Percentiles rank a stretch among this genome's conserved stretches.
Evolutionary conservation across 2,888 invertebrate species (phyloP).

Genomic region (Tethea ocularis): DNA sequence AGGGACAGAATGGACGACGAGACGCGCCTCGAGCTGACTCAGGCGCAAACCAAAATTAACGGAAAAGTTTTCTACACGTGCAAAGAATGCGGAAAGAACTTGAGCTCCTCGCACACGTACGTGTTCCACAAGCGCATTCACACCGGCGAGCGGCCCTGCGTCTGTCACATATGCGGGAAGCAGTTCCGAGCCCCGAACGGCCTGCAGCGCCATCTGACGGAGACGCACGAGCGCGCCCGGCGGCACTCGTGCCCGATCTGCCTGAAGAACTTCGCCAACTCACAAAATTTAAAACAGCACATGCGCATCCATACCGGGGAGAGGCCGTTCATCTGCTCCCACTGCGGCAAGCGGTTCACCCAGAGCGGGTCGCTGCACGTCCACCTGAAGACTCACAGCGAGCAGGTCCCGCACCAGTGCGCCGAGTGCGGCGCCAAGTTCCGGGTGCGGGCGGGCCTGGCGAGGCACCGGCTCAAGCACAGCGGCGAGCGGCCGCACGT

Average conservation of each 20-base stretch:
- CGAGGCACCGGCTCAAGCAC: slow-evolving; percentile 84
- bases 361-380: slow-evolving; percentile 87
- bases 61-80: slow-evolving; percentile 84
- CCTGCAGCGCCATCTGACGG: slow-evolving; percentile 72
- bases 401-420: slow-evolving; percentile 83
- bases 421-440: slow-evolving; percentile 85
- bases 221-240: slow-evolving; percentile 68
- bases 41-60: slow-evolving; percentile 65
- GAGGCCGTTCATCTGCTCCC: slow-evolving; percentile 81
- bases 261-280: slow-evolving; percentile 83
- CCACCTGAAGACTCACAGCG: slow-evolving; percentile 84
- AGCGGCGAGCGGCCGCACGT: slow-evolving; percentile 85
- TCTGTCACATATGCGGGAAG: slow-evolving; percentile 82
- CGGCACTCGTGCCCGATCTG: slow-evolving; percentile 83
- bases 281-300: slow-evolving; percentile 85
- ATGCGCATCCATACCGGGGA: slow-evolving; percentile 85
- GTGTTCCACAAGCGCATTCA: slow-evolving; percentile 86
- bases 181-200: slow-evolving; percentile 81
- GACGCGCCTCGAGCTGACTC: slow-evolving; percentile 57
- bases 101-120: slow-evolving; percentile 85
- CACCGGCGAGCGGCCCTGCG: slow-evolving; percentile 85
- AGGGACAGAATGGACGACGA: slow-evolving; percentile 59
- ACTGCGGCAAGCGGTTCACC: slow-evolving; percentile 86
- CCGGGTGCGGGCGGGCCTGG: slow-evolving; percentile 81
- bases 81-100: slow-evolving; percentile 81